These are phyloP conservation scores for Notodonta dromedarius DNA, from an alignment of 2,888 invertebrate species.

Conservation along the genomic window DNA sequence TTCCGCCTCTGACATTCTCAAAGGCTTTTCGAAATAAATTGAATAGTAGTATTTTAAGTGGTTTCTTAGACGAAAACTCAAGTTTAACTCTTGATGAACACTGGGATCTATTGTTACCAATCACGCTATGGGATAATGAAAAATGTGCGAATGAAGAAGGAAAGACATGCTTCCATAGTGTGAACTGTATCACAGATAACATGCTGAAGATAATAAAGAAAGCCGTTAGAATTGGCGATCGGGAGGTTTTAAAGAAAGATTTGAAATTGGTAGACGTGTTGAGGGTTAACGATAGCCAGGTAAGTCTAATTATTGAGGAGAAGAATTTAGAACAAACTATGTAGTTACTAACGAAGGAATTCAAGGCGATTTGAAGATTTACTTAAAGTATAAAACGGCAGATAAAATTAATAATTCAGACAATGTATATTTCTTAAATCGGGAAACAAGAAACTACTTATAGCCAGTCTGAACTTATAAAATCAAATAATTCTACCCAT, in stretches of 20 bases:
- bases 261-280: conserved; percentile 56
- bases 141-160: conserved; percentile 63
- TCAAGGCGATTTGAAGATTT: too few relatives aligned
- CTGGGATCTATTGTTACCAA: conserved; percentile 65
- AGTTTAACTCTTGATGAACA: conserved; percentile 59
- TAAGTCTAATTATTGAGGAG: conserved; percentile 29
- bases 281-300: conserved; percentile 63
- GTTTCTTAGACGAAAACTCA: conserved; percentile 61
- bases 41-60: conserved; percentile 56
- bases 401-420: too few relatives aligned
- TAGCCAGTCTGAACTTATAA: not conserved
- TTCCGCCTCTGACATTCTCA: conserved; percentile 52
- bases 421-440: too few relatives aligned
- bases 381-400: too few relatives aligned
- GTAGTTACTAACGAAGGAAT: too few relatives aligned
- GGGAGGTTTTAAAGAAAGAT: conserved; percentile 51
- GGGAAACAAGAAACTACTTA: too few relatives aligned
- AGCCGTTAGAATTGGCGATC: conserved; percentile 52
- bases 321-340: too few relatives aligned
- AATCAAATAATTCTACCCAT: conserved; percentile 3
- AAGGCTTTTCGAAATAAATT: conserved; percentile 65
- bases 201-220: conserved; percentile 58
- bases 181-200: conserved; percentile 64
- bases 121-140: conserved; percentile 68
- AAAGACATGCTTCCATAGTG: conserved; percentile 62